Conservation (phyloP, 1,140 invertebrate species). For the Atopsyche davidsoni region DNA sequence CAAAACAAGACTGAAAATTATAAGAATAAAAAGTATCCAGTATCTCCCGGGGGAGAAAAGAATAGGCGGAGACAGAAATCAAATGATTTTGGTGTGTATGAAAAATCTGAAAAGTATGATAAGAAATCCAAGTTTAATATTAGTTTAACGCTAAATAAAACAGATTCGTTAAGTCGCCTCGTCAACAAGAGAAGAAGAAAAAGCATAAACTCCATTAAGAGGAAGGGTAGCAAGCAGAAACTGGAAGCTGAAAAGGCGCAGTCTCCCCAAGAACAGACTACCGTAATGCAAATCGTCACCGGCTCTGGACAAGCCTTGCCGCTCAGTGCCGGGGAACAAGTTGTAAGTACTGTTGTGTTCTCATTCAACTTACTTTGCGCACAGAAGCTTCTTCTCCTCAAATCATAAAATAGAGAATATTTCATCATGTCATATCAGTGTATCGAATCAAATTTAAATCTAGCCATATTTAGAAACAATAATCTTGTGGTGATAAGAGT, state of each 20-base stretch:
- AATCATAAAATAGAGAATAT: too few relatives aligned
- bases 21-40: background rate
- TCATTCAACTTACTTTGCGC: too few relatives aligned
- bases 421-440: too few relatives aligned
- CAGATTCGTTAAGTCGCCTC: slow-evolving; percentile 9
- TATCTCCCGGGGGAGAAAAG: background rate
- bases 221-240: slow-evolving; percentile 5
- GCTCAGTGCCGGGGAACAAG: slow-evolving; percentile 53
- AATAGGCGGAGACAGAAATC: slow-evolving; percentile 6
- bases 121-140: slow-evolving; percentile 24
- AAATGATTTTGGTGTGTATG: background rate
- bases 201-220: background rate
- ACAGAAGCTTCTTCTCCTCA: too few relatives aligned
- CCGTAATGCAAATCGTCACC: slow-evolving; percentile 46
- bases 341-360: slow-evolving; percentile 42
- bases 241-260: slow-evolving; percentile 1
- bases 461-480: too few relatives aligned
- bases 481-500: too few relatives aligned
- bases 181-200: slow-evolving; percentile 12
- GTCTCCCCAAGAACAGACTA: slow-evolving; percentile 35
- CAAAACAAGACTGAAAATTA: too few relatives aligned
- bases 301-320: slow-evolving; percentile 48
- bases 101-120: background rate
- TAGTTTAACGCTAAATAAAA: slow-evolving; percentile 16
- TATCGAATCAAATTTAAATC: too few relatives aligned